A percentile compares a stretch with the other conserved stretches of the same genome.
Conservation (phyloP, 35 echinoderm and acorn worm genomes). For the Holothuria glaberrima region DNA sequence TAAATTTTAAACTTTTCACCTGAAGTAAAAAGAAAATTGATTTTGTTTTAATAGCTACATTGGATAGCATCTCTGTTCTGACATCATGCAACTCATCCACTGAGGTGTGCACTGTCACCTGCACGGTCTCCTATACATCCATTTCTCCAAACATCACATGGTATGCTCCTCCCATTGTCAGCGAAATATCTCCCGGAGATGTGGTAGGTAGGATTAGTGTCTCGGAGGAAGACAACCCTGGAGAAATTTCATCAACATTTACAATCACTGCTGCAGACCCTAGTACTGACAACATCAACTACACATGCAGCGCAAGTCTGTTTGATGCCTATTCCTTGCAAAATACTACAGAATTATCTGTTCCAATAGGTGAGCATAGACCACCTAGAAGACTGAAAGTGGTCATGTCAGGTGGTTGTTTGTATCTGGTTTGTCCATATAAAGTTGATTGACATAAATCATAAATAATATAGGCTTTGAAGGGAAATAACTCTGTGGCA, state of each 20-base stretch:
- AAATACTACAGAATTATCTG: neutral
- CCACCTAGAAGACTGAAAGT: too few species aligned
- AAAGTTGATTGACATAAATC: too few species aligned
- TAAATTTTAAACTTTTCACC: too few species aligned
- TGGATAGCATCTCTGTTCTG: neutral
- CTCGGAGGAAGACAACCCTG: neutral
- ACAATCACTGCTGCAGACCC: constrained; percentile 10
- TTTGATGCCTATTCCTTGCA: neutral
- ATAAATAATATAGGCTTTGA: too few species aligned
- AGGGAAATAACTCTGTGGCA: too few species aligned
- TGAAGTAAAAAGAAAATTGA: too few species aligned
- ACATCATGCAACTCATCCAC: neutral
- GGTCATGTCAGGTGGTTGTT: too few species aligned
- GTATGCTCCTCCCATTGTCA: neutral
- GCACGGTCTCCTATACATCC: neutral
- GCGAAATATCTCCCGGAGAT: neutral
- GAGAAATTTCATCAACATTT: neutral
- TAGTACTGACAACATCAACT: neutral
- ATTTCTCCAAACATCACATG: constrained; percentile 1
- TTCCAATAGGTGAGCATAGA: neutral
- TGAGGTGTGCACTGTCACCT: neutral
- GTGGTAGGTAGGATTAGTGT: neutral
- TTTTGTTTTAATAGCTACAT: neutral
- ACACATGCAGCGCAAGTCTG: neutral
- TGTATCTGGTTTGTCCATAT: too few species aligned